Percentiles rank a stretch among this genome's conserved stretches.
These are phyloP conservation scores for Elgaria multicarinata DNA, from an alignment of 2,113 vertebrate genomes.

Conservation along the genomic window DNA sequence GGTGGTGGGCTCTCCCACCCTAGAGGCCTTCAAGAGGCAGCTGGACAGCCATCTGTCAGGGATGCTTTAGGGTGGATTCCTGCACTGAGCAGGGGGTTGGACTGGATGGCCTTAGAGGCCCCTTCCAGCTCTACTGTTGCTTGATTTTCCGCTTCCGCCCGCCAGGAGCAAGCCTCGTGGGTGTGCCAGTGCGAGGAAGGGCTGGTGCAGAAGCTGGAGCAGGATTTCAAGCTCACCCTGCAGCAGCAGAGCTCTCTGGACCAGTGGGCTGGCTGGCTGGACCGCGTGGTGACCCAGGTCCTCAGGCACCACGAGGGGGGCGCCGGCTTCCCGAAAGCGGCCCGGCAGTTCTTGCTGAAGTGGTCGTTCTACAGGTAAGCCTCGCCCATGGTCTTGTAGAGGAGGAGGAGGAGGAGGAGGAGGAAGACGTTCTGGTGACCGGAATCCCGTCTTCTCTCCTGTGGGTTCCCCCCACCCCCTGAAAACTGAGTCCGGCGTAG, in stretches of 20 bases:
- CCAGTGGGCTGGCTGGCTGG: slow-evolving; percentile 97
- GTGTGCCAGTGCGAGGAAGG: slow-evolving; percentile 98
- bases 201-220: slow-evolving; percentile 94
- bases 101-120: too few relatives aligned
- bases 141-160: neutral
- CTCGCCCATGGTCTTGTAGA: neutral
- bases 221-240: slow-evolving; percentile 97
- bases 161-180: slow-evolving; percentile 97
- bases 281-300: slow-evolving; percentile 93
- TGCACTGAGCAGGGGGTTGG: too few relatives aligned
- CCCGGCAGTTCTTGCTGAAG: slow-evolving; percentile 95
- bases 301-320: slow-evolving; percentile 92
- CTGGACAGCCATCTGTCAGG: too few relatives aligned
- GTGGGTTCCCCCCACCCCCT: too few relatives aligned
- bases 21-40: too few relatives aligned
- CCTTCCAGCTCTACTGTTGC: too few relatives aligned
- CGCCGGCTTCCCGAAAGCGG: slow-evolving; percentile 93
- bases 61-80: too few relatives aligned
- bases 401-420: too few relatives aligned
- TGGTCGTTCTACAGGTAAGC: slow-evolving; percentile 99
- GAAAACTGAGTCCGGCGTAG: too few relatives aligned
- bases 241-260: slow-evolving; percentile 99
- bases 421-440: too few relatives aligned
- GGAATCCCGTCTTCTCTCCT: too few relatives aligned
- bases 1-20: too few relatives aligned